These are phyloP conservation scores for Serranus cabrilla DNA, from an alignment of 2,797 vertebrate species.

Conservation along the genomic window DNA sequence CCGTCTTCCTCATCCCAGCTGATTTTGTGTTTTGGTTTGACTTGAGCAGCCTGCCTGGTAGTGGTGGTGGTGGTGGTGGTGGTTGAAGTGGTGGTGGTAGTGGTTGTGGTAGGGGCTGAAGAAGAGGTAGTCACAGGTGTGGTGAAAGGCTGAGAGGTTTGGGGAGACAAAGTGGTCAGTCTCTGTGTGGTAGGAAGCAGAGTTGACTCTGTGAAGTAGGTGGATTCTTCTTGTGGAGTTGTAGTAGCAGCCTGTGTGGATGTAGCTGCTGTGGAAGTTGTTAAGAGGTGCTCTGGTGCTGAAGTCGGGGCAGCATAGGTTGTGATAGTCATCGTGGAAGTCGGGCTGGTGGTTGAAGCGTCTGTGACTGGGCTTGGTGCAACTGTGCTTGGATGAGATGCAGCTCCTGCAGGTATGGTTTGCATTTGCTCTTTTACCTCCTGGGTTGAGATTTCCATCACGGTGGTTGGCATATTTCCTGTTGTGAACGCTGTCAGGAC, in stretches of 20 bases:
- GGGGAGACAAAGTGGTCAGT: constrained; percentile 16
- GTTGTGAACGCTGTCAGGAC: constrained; percentile 16
- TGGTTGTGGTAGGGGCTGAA: constrained; percentile 28
- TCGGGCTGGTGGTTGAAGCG: constrained; percentile 22
- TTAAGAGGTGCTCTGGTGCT: constrained; percentile 7
- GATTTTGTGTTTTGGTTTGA: constrained; percentile 77
- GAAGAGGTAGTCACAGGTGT: constrained; percentile 39
- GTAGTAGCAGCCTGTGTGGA: constrained; percentile 41
- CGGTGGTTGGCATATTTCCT: constrained; percentile 9
- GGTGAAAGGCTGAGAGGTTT: constrained; percentile 33
- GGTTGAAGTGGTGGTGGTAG: constrained; percentile 10
- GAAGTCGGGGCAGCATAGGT: constrained; percentile 22
- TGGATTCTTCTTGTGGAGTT: constrained; percentile 26
- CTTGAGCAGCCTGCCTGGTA: constrained; percentile 18
- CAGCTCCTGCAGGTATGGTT: constrained; percentile 21
- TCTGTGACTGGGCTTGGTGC: constrained; percentile 19
- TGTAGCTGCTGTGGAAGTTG: constrained; percentile 22
- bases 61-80: constrained; percentile 1
- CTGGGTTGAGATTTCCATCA: constrained; percentile 36
- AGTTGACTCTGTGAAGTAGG: constrained; percentile 9
- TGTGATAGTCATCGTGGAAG: constrained; percentile 23
- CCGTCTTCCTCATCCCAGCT: constrained; percentile 76
- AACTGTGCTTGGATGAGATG: constrained; percentile 9
- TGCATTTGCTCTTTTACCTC: constrained; percentile 31
- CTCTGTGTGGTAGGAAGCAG: constrained; percentile 48